A percentile compares a stretch with the other conserved stretches of the same genome.
Evolutionary conservation across 2,113 vertebrate species (phyloP).

Genomic region (Carlito syrichta): DNA sequence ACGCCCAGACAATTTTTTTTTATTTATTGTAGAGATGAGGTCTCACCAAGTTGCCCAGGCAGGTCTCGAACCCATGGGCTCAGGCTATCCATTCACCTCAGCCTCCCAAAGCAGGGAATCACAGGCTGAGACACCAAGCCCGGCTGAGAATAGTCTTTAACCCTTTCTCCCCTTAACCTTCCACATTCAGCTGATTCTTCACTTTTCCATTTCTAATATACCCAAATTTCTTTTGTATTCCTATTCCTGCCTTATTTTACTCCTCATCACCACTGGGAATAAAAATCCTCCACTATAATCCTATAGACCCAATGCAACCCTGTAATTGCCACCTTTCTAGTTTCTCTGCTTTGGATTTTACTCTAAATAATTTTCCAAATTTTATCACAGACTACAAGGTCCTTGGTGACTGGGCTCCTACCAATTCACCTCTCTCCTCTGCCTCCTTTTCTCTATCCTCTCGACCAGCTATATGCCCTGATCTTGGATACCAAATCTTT

Average conservation of each 20-base stretch:
- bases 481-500: not conserved
- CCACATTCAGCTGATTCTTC: not conserved
- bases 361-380: not conserved
- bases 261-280: not conserved
- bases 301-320: not conserved
- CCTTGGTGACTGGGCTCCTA: not conserved
- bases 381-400: not conserved
- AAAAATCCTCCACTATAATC: not conserved
- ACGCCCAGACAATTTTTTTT: no score
- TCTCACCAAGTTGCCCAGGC: no score
- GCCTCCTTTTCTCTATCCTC: rapidly evolving
- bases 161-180: not conserved
- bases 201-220: not conserved
- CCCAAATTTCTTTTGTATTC: not conserved
- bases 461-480: not conserved
- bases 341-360: not conserved
- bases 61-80: no score
- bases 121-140: no score
- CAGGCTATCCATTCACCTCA: no score
- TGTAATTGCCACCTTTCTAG: not conserved
- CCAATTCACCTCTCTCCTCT: not conserved
- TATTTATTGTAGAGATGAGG: no score
- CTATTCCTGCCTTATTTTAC: not conserved
- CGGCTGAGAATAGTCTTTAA: no score
- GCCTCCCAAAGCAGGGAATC: no score